Base-by-base conservation (phyloP, 2,797 vertebrate species). In the Philypnodon macrostomus region DNA sequence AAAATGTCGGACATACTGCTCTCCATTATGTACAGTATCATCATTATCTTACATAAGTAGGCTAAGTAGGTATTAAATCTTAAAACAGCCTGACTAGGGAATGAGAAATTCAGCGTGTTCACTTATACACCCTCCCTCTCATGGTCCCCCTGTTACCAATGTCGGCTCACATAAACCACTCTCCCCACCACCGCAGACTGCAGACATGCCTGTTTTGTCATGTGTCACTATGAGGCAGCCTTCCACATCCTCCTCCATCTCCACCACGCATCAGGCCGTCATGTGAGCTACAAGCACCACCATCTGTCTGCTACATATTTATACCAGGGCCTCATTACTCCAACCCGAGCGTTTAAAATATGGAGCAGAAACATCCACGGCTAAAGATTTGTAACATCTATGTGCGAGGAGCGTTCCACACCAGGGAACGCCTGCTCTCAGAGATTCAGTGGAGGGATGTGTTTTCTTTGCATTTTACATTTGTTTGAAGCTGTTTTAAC, bases 151-250 rank as follows among this genome's bases (percentile, higher is more conserved):
- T 29, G 21, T 40, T 13, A 7, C 19, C n/a, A n/a, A 5, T 4
- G 15, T 11, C 15, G 17, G 34, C 9, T 36, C 9, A 13, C 10
- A 39, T 7, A 4, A 4, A 12, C 1, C 12, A 10, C 36, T 2
- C 36, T 19, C 18, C 19, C 18, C 5, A 7, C 4, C 7, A 29
- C 27, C 1, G 27, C 27, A 29, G 27, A 12, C 27, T 29, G 32
- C 32, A 33, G 32, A 40, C 19, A n/a, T 2, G 5, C 21, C 7
- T 68, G 42, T 70, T 77, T 59, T 73, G 74, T 73, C 67, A 77
- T 76, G 72, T 75, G 73, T 81, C 80, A 75, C 35, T 52, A 50
- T 39, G 48, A 64, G 40, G 68, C 56, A 78, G 58, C 70, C 58
- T 53, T 54, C 53, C 5, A 1, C 38, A 39, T 37, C 15, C 34